Base-by-base conservation (phyloP, 1,140 invertebrate species). In the Harlomillsia oculata region DNA sequence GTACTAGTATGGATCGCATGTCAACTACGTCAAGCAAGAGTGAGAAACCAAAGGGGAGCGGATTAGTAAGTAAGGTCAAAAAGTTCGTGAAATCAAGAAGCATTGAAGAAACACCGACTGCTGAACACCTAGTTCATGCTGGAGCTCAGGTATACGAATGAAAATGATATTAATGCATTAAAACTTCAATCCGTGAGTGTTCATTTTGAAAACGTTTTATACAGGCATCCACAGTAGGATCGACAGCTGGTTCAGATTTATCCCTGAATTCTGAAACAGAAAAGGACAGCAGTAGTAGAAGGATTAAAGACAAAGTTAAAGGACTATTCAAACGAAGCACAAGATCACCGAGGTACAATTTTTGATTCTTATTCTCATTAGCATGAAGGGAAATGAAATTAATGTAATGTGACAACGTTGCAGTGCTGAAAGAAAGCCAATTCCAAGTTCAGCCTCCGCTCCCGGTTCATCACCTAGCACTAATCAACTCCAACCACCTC, bases 11-110 rank as follows among this genome's bases (percentile, higher is more conserved):
- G n/a, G 83, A 86, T 67, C 69, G 86, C 41, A 72, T 89, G 45
- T 90, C 87, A 0, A 83, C 81, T 39, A 84, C 84, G 18, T 91
- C 88, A 5, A 85, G 84, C 0, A 85, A 87, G 67, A 90, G 87
- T 69, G 87, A 90, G 66, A 88, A 88, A 64, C 87, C 86, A 69
- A 87, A 88, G 69, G 83, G 84, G 69, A 85, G 85, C 70, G 79
- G 85, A 30, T 71, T 91, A 40, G 85, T 90, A 67, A 84, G 83
- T 25, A 89, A 89, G 73, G 72, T 92, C 45, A 86, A 84, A 61
- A 85, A 86, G 66, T 71, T 91, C 18, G 87, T 85, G 9, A 91
- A 90, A 74, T 87, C 87, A 1, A 80, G 82, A 29, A 87, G 83
- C 53, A 82, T 88, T 39, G 85, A 89, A 66, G 71, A 70, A 18